Evolutionary conservation across 2,113 vertebrate genomes (phyloP), one percentile per base, ranked within the genome.

Genomic region (Oceanites oceanicus): DNA sequence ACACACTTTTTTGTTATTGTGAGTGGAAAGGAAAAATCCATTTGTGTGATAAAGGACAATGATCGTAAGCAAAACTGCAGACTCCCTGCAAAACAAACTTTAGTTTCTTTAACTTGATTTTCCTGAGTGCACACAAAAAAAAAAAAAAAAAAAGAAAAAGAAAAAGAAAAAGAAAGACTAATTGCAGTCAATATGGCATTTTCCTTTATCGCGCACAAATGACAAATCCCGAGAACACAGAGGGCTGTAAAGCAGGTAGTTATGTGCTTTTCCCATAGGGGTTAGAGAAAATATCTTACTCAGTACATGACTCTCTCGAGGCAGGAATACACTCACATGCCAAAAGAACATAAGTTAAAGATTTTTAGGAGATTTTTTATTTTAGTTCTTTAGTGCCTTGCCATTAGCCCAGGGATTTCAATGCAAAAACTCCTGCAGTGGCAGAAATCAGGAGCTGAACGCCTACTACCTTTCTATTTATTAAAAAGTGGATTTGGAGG

Each of bases 191-290:
- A 55, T 89, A 91, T n/a, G 49, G 36, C 5, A 11, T 86, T 93
- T 93, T 96, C 55, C 86, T 96, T 97, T 94, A 76, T 87, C 25
- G 6, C 3, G 3, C 29, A 94, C 36, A 96, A 94, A 85, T 91
- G 61, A 90, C 36, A 96, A 95, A 82, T 49, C 50, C 26, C 18
- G 19, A 63, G 87, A 97, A 93, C 85, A 91, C 2, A 32, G 55
- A 95, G 75, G 73, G 68, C 32, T 93, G 18, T 91, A 96, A 95
- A 91, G 52, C 50, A 72, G 80, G 44, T 89, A 78, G 63, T 94
- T 93, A 91, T 81, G 62, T 94, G 13, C 72, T 86, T 76, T 76
- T 73, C 88, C 94, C 94, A 42, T 22, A 83, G 66, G 65, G 27
- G 45, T 82, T 44, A 77, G 50, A 67, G 71, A 94, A 77, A 96